Evolutionary conservation across 2,797 vertebrate genomes (phyloP), one percentile per base, ranked within the genome.

Genomic region (Erpetoichthys calabaricus): DNA sequence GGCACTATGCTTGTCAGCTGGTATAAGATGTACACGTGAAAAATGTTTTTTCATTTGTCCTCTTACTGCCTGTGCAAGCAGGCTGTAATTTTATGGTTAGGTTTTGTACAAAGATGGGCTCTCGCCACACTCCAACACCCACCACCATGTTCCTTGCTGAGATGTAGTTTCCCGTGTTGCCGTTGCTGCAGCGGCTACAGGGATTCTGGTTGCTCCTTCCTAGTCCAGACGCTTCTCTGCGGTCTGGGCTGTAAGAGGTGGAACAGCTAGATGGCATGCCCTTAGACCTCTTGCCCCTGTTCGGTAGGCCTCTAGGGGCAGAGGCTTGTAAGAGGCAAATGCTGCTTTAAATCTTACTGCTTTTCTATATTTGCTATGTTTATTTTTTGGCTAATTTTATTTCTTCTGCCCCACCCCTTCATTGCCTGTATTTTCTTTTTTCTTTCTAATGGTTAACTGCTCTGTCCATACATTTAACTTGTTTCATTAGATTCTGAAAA

Each of bases 191-290:
- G 62, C 70, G 45, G 3, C 42, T 57, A 4, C 67, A 4, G 63
- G 55, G 55, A 65, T 63, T 67, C 45, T 57, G 62, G 74, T 65
- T 59, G 70, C 80, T 72, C 77, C 75, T 84, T 72, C 86, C 82
- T 4, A 67, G 77, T 69, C 70, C 68, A 73, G 83, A 86, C 81
- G 79, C 80, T 80, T 44, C 51, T 70, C 79, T 77, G 80, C 75
- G 85, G 85, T 87, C 88, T 73, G 72, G 80, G 79, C 88, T 91
- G 91, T 99, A 97, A 99, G 94, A 89, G 95, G 93, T 92, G 81
- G 80, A 73, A 87, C 77, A 68, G 77, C 89, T 78, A 66, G 63
- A 80, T 68, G 73, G 82, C 80, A 72, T 82, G 91, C 73, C 76
- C 62, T 42, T 65, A 72, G 80, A 84, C 79, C 73, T 73, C 82